These are phyloP conservation scores for Plutomurus gul DNA, from an alignment of 1,140 invertebrate genomes.

Conservation along the genomic window DNA sequence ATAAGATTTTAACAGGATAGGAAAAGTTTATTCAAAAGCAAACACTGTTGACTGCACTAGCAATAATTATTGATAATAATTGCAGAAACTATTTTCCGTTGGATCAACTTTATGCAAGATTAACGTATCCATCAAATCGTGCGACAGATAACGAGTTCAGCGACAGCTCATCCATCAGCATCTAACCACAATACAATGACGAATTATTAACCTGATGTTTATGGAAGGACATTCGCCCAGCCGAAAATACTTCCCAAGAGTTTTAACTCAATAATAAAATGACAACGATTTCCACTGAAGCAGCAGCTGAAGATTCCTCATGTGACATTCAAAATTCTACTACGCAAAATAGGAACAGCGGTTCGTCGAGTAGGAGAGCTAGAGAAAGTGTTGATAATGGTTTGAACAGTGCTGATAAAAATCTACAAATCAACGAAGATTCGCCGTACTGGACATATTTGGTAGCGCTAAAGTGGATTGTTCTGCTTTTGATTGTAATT, in stretches of 20 bases:
- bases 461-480: constrained; percentile 32
- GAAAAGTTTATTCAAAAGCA: too few species aligned
- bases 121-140: background rate
- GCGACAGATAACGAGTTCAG: background rate
- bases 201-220: background rate
- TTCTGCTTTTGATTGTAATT: constrained; percentile 29
- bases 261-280: constrained; percentile 19
- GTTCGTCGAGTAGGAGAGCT: too few species aligned
- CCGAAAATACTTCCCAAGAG: background rate
- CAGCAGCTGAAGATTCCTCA: background rate
- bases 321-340: background rate
- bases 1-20: too few species aligned
- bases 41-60: too few species aligned
- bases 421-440: background rate
- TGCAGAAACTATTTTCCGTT: too few species aligned
- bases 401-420: background rate
- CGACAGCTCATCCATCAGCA: constrained; percentile 6
- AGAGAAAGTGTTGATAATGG: background rate
- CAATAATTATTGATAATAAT: too few species aligned
- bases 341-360: background rate
- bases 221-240: background rate
- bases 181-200: background rate
- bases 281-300: background rate
- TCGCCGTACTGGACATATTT: background rate
- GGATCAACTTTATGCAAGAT: background rate